Evolutionary conservation across 2,113 vertebrate species (phyloP).

Genomic region (Spermophilus dauricus): DNA sequence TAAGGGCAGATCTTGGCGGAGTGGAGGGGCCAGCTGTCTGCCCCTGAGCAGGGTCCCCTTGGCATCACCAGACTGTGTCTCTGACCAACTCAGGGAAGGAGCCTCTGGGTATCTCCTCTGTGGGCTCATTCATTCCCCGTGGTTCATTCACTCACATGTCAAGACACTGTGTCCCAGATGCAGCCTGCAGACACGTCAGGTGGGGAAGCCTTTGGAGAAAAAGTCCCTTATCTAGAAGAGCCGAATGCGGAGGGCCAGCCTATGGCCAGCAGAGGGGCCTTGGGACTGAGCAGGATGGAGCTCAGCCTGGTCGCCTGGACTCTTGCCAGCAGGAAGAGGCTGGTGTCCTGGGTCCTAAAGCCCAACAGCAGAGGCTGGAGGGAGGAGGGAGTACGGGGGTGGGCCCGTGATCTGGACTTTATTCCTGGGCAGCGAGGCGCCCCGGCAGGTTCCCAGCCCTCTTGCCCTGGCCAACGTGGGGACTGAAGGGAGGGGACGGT

Average conservation of each 20-base stretch:
- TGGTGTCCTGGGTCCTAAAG: not conserved
- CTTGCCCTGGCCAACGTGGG: not conserved
- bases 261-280: not conserved
- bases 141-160: not conserved
- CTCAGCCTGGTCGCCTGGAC: not conserved
- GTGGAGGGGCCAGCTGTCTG: not conserved
- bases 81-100: not conserved
- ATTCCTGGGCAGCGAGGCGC: not conserved
- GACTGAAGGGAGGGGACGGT: too few species aligned
- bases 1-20: not conserved
- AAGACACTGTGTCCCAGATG: not conserved
- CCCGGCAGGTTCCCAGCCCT: not conserved
- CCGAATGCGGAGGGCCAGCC: not conserved
- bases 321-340: not conserved
- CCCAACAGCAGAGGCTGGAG: not conserved
- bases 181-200: not conserved
- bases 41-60: not conserved
- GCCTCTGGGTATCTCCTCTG: not conserved
- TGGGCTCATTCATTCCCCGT: too few species aligned
- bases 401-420: constrained; percentile 34
- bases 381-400: not conserved
- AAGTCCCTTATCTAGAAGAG: not conserved
- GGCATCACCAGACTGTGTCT: not conserved
- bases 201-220: not conserved
- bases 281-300: not conserved